Conservation (phyloP, 2,888 invertebrate genomes). For the Tiliacea citrago region DNA sequence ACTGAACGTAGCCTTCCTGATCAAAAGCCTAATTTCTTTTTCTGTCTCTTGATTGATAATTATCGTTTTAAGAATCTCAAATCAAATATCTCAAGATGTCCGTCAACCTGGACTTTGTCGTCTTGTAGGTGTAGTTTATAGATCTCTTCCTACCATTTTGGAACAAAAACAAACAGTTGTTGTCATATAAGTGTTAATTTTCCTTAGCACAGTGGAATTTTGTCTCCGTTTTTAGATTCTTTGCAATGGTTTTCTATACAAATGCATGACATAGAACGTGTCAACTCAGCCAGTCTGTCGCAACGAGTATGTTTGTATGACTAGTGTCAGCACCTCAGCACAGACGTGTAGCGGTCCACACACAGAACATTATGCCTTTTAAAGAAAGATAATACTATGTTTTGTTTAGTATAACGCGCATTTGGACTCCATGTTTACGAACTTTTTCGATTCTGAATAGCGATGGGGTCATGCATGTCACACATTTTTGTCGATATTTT, state of each 20-base stretch:
- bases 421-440: constrained; percentile 40
- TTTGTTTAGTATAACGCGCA: constrained; percentile 58
- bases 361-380: constrained; percentile 65
- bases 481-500: constrained; percentile 20
- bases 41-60: neutral
- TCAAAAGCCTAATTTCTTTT: neutral
- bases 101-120: neutral
- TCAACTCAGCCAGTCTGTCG: constrained; percentile 5
- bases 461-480: constrained; percentile 20
- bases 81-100: neutral
- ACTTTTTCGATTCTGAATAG: constrained; percentile 49
- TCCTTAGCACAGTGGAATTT: neutral
- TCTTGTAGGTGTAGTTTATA: neutral
- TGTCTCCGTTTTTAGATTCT: neutral
- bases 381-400: constrained; percentile 67
- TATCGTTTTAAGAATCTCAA: neutral
- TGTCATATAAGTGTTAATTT: neutral
- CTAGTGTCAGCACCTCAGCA: constrained; percentile 39
- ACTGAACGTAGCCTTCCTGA: neutral
- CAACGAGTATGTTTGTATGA: constrained; percentile 35
- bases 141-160: neutral
- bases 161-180: neutral
- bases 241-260: neutral
- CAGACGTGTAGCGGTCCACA: constrained; percentile 23
- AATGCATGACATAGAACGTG: neutral